Conservation (phyloP, 2,113 vertebrate species). For the Mystacornis crossleyi region DNA sequence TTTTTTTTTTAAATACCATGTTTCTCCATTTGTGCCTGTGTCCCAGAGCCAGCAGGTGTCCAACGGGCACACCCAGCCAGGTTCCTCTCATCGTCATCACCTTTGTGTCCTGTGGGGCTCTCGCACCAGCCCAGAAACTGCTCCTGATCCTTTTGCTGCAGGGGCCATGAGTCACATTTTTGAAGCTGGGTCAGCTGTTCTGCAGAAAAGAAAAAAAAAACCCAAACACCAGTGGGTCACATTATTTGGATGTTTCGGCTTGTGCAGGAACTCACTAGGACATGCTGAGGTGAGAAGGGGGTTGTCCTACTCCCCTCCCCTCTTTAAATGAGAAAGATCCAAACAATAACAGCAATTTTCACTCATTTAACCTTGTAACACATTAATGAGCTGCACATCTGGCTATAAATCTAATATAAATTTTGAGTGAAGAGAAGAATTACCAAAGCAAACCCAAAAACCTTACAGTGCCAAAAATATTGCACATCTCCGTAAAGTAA, state of each 20-base stretch:
- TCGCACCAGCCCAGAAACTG: not conserved
- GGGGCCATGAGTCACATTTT: not conserved
- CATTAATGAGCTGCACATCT: not conserved
- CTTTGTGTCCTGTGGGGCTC: not conserved
- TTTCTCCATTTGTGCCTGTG: not conserved
- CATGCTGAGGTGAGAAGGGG: not conserved
- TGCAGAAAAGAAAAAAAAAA: not conserved
- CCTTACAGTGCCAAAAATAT: not conserved
- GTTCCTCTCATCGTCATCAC: not conserved
- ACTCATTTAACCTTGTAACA: not conserved
- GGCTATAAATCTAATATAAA: not conserved
- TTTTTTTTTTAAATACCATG: not conserved
- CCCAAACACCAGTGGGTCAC: not conserved
- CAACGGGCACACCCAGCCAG: not conserved
- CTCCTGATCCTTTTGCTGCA: not conserved
- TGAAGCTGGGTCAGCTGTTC: not conserved
- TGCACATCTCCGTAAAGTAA: not conserved
- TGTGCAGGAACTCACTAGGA: not conserved
- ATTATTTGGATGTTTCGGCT: not conserved
- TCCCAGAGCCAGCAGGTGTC: not conserved
- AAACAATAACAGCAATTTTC: not conserved
- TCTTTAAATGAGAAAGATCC: not conserved
- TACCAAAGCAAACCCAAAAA: not conserved
- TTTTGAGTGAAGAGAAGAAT: not conserved
- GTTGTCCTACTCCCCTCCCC: not conserved